Percentiles rank a stretch among this genome's conserved stretches.
These are phyloP conservation scores for Pseudococcus longispinus DNA, from an alignment of 2,888 invertebrate genomes.

Conservation along the genomic window DNA sequence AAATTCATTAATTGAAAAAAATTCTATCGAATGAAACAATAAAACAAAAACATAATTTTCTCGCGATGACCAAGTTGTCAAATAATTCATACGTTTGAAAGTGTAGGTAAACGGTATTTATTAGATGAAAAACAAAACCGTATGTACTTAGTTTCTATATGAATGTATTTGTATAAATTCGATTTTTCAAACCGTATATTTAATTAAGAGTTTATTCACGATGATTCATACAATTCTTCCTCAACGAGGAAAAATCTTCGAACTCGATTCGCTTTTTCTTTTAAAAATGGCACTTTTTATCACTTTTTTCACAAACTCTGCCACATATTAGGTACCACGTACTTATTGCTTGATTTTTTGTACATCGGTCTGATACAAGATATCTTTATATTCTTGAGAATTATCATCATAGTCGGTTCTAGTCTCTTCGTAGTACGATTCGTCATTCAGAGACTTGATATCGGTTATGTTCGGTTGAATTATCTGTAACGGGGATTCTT, in stretches of 20 bases:
- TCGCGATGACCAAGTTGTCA: too few relatives aligned
- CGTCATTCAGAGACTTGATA: constrained; percentile 38
- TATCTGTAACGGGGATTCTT: not conserved
- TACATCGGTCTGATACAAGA: constrained; percentile 47
- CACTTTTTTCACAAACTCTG: not conserved
- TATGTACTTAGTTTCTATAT: too few relatives aligned
- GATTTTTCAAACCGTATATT: too few relatives aligned
- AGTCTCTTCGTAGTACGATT: constrained; percentile 37
- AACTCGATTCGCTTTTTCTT: not conserved
- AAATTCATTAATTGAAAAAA: not conserved
- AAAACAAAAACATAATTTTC: not conserved
- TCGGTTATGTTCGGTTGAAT: constrained; percentile 45
- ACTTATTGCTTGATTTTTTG: constrained; percentile 50
- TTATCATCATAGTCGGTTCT: constrained; percentile 49
- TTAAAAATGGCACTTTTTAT: constrained; percentile 36
- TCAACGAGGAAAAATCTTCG: not conserved
- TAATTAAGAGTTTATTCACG: too few relatives aligned
- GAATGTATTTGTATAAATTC: too few relatives aligned
- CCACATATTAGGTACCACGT: too few relatives aligned
- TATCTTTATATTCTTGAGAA: constrained; percentile 52
- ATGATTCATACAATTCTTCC: not conserved
- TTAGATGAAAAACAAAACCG: too few relatives aligned
- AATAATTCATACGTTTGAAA: too few relatives aligned
- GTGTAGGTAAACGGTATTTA: too few relatives aligned
- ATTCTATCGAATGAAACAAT: not conserved